These are phyloP conservation scores for Gorsachius goisagi DNA, from an alignment of 2,113 vertebrate genomes.

Conservation along the genomic window DNA sequence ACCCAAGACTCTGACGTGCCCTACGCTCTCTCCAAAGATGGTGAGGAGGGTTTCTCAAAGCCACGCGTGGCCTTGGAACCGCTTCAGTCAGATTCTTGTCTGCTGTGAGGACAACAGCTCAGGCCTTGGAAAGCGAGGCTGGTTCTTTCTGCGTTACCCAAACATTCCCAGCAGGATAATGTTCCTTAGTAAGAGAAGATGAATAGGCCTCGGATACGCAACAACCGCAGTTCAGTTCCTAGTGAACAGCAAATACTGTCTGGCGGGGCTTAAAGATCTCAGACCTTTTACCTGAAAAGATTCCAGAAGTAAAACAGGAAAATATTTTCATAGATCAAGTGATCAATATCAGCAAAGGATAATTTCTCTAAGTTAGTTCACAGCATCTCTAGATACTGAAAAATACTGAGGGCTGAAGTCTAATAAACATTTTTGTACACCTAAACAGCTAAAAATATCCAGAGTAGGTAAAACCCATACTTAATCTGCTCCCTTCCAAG, in stretches of 20 bases:
- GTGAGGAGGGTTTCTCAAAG: not conserved
- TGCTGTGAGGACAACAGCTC: not conserved
- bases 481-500: not conserved
- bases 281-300: not conserved
- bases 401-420: not conserved
- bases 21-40: not conserved
- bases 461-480: not conserved
- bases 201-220: accelerated
- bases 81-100: not conserved
- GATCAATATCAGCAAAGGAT: not conserved
- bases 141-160: not conserved
- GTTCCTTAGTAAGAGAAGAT: not conserved
- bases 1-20: not conserved
- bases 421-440: not conserved
- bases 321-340: not conserved
- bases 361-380: not conserved
- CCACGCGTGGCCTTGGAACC: not conserved
- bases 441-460: not conserved
- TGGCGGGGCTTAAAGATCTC: not conserved
- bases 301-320: not conserved
- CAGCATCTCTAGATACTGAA: not conserved
- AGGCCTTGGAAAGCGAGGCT: not conserved
- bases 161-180: not conserved
- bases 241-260: not conserved
- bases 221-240: not conserved